Evolutionary conservation across 2,888 invertebrate species (phyloP).

Genomic region (Apamea anceps): DNA sequence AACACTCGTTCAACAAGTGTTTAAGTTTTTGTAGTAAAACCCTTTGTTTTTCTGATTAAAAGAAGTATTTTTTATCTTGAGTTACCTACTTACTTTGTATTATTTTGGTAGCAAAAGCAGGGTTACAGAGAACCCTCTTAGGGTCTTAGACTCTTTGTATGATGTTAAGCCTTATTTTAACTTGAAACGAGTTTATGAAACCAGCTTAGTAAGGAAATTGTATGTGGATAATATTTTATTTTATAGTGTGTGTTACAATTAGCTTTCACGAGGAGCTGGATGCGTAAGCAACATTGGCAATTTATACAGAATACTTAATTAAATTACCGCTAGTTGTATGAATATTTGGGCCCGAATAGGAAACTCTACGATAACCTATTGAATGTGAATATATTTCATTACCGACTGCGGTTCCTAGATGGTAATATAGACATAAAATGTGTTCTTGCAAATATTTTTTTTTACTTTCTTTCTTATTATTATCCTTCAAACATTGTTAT

Average conservation of each 20-base stretch:
- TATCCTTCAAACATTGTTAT: neutral
- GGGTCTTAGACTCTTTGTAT: no score
- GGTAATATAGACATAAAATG: neutral
- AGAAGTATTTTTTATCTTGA: no score
- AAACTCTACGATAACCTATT: neutral
- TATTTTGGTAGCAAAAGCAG: no score
- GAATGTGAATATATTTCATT: neutral
- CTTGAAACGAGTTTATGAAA: neutral
- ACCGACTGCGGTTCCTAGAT: neutral
- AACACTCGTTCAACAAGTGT: no score
- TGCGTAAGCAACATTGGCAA: conserved; percentile 8
- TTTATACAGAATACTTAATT: conserved; percentile 2
- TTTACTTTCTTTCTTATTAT: neutral
- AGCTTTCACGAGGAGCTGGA: neutral
- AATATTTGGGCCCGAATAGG: conserved; percentile 1
- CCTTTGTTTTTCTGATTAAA: no score
- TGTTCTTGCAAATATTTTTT: neutral
- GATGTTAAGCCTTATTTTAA: neutral
- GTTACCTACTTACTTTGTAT: no score
- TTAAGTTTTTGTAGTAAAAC: no score
- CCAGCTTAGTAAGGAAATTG: conserved; percentile 1
- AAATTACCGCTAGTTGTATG: neutral
- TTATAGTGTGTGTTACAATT: neutral
- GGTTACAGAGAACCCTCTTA: no score
- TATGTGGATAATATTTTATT: neutral